Percentiles rank a stretch among this genome's conserved stretches.
These are phyloP conservation scores for Etheostoma spectabile DNA, from an alignment of 2,113 vertebrate genomes.

Conservation along the genomic window DNA sequence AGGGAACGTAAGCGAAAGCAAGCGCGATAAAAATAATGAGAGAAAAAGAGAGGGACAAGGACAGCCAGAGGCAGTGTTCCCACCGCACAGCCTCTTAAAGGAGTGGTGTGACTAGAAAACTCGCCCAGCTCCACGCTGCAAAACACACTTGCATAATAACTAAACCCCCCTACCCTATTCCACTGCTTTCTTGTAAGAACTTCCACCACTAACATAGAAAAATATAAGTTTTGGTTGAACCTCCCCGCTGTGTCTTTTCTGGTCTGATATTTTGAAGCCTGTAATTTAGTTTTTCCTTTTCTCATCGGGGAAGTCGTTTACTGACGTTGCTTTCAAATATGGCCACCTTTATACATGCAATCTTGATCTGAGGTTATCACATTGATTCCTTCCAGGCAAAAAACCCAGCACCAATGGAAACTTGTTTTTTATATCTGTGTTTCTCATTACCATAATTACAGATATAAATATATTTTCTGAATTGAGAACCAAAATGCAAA, in stretches of 20 bases:
- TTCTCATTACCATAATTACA: slow-evolving; percentile 67
- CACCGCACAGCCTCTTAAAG: slow-evolving; percentile 74
- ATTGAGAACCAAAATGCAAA: slow-evolving; percentile 39
- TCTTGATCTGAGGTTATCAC: slow-evolving; percentile 27
- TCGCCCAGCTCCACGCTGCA: slow-evolving; percentile 45
- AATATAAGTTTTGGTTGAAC: slow-evolving; percentile 49
- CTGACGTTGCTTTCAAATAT: slow-evolving; percentile 22
- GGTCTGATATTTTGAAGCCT: slow-evolving; percentile 33
- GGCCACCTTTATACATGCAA: slow-evolving; percentile 24
- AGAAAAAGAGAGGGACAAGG: slow-evolving; percentile 71
- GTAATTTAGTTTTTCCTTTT: slow-evolving; percentile 36
- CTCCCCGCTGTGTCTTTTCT: slow-evolving; percentile 48
- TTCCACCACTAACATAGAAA: slow-evolving; percentile 48
- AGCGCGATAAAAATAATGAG: slow-evolving; percentile 75
- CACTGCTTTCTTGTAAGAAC: slow-evolving; percentile 48
- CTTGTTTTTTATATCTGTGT: slow-evolving; percentile 6
- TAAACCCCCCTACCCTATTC: slow-evolving; percentile 21
- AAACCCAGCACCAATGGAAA: background rate
- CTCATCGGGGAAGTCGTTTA: slow-evolving; percentile 35
- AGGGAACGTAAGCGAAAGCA: slow-evolving; percentile 68
- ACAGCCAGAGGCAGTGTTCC: slow-evolving; percentile 79
- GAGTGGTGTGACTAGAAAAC: slow-evolving; percentile 74
- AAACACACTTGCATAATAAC: slow-evolving; percentile 56
- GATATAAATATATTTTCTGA: slow-evolving; percentile 36
- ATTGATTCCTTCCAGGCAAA: slow-evolving; percentile 27